Conservation (phyloP, 2,113 vertebrate species). For the Sebastes schlegelii region DNA sequence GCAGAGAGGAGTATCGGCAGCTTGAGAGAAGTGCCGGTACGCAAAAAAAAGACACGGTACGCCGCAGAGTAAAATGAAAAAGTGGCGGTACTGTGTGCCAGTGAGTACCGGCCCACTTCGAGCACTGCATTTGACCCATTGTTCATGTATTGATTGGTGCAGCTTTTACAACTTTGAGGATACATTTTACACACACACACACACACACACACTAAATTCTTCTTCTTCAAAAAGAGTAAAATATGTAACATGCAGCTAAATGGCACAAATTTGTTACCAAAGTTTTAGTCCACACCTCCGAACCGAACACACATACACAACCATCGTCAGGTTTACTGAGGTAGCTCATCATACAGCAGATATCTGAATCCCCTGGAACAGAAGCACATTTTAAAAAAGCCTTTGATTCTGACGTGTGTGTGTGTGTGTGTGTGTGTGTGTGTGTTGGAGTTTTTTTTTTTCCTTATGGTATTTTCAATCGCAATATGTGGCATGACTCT, state of each 20-base stretch:
- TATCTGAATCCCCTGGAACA: slow-evolving; percentile 5
- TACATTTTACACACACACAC: not conserved
- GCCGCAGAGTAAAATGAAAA: too few species aligned
- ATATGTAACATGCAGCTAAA: not conserved
- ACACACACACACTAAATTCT: not conserved
- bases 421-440: too few species aligned
- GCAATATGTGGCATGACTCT: slow-evolving; percentile 61
- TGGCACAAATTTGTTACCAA: not conserved
- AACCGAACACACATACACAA: not conserved
- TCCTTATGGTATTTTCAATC: slow-evolving; percentile 62
- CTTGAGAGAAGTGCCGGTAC: too few species aligned
- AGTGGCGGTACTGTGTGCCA: too few species aligned
- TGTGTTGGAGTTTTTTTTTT: not conserved
- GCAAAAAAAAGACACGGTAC: too few species aligned
- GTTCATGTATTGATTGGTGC: not conserved
- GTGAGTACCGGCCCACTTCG: too few species aligned
- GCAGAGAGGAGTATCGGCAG: too few species aligned
- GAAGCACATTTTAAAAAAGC: slow-evolving; percentile 19
- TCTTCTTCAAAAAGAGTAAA: not conserved
- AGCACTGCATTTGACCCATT: not conserved
- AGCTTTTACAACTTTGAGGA: not conserved
- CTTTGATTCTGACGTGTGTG: slow-evolving; percentile 42
- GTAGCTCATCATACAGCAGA: slow-evolving; percentile 3
- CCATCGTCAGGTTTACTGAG: not conserved
- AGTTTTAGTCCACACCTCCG: not conserved